A percentile compares a stretch with the other conserved stretches of the same genome.
These are phyloP conservation scores for Nomada hirtipes DNA, from an alignment of 2,888 invertebrate genomes.

Conservation along the genomic window DNA sequence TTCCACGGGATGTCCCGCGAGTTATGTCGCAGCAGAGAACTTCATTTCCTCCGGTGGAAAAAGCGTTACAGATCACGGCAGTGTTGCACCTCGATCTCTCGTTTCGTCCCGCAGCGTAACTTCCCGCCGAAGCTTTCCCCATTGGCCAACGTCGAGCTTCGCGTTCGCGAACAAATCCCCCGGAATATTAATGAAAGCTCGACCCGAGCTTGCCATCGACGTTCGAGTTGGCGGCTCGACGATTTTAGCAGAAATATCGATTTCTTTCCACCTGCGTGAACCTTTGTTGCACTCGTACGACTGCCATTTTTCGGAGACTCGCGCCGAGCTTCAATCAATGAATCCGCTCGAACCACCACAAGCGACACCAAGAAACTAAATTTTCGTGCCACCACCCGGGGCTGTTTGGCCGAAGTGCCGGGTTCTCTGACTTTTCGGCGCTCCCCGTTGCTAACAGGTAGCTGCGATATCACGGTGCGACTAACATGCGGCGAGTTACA, in stretches of 20 bases:
- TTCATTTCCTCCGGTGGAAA: too few relatives aligned
- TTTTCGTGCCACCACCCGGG: too few relatives aligned
- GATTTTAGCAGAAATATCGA: not conserved
- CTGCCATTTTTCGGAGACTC: conserved; percentile 64
- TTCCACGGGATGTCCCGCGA: not conserved
- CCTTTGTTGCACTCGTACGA: conserved; percentile 40
- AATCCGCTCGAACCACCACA: too few relatives aligned
- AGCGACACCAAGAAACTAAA: too few relatives aligned
- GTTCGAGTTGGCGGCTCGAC: too few relatives aligned
- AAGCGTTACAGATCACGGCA: not conserved
- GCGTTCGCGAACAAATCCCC: conserved; percentile 19
- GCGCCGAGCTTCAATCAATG: conserved; percentile 7
- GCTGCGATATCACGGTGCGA: too few relatives aligned
- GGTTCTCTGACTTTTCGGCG: not conserved
- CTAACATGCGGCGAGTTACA: not conserved
- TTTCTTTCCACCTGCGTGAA: not conserved
- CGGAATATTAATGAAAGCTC: conserved; percentile 17
- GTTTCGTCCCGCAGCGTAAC: conserved; percentile 43
- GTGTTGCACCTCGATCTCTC: conserved; percentile 7
- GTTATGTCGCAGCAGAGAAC: too few relatives aligned
- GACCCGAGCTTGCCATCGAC: not conserved
- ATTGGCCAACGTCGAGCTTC: conserved; percentile 32
- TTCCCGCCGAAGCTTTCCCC: conserved; percentile 30
- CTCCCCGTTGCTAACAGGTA: conserved; percentile 3
- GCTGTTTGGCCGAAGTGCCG: too few relatives aligned